phyloP scores from a whole-genome alignment of 2,888 invertebrate genomes.

The Chalcis sispes region DNA sequence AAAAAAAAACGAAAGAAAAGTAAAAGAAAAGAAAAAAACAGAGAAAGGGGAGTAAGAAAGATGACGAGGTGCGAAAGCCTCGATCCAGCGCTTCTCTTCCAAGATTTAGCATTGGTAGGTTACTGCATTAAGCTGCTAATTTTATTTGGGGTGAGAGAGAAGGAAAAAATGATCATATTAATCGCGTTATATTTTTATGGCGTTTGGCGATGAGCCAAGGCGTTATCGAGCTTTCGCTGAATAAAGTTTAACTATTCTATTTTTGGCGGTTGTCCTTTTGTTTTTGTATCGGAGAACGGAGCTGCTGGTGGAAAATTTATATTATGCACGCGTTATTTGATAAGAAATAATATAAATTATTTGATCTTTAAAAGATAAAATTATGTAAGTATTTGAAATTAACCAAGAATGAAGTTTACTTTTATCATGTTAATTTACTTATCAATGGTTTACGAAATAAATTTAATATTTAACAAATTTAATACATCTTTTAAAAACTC shows the following conservation, averaged over 20 bases:
- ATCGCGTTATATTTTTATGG: slow-evolving; percentile 24
- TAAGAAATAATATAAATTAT: neutral
- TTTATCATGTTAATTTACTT: too few relatives aligned
- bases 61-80: neutral
- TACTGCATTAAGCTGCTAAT: too few relatives aligned
- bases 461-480: too few relatives aligned
- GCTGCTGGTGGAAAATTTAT: neutral
- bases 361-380: too few relatives aligned
- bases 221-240: slow-evolving; percentile 35
- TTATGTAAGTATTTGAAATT: too few relatives aligned
- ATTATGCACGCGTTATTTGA: neutral
- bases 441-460: too few relatives aligned
- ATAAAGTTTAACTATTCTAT: slow-evolving; percentile 5
- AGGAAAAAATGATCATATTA: slow-evolving; percentile 16
- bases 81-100: too few relatives aligned
- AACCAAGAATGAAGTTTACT: too few relatives aligned
- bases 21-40: neutral
- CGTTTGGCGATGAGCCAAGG: slow-evolving; percentile 10
- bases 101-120: too few relatives aligned
- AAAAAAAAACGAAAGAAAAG: neutral
- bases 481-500: too few relatives aligned
- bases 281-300: neutral
- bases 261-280: neutral
- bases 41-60: neutral
- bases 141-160: too few relatives aligned